Conservation (phyloP, 2,797 vertebrate species). For the Trichosurus vulpecula region DNA sequence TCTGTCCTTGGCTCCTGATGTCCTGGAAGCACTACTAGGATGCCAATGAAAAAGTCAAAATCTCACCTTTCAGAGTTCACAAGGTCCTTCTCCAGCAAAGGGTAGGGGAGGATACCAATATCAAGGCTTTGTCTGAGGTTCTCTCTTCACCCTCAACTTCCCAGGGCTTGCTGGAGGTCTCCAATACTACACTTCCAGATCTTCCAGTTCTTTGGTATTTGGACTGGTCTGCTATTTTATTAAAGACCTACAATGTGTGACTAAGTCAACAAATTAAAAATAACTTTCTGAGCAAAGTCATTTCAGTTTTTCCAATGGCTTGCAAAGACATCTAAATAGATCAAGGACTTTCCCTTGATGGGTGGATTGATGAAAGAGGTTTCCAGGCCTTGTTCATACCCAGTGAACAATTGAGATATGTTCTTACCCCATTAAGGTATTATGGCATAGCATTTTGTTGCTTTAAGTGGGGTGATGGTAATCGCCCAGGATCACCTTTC, state of each 20-base stretch:
- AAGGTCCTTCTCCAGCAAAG: neutral
- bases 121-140: neutral
- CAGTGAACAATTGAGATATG: neutral
- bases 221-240: neutral
- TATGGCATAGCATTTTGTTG: neutral
- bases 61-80: neutral
- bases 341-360: neutral
- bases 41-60: neutral
- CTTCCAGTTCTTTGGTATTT: neutral
- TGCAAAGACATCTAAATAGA: neutral
- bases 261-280: neutral
- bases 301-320: neutral
- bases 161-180: neutral
- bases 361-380: neutral
- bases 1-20: neutral
- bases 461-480: neutral
- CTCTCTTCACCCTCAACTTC: neutral
- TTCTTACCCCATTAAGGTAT: neutral
- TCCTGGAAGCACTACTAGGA: neutral
- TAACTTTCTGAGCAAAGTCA: neutral
- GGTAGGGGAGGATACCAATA: neutral
- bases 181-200: neutral
- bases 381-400: no score
- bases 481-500: neutral
- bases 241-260: neutral